These are phyloP conservation scores for Papilio machaon DNA, from an alignment of 1,140 invertebrate species.

Conservation along the genomic window DNA sequence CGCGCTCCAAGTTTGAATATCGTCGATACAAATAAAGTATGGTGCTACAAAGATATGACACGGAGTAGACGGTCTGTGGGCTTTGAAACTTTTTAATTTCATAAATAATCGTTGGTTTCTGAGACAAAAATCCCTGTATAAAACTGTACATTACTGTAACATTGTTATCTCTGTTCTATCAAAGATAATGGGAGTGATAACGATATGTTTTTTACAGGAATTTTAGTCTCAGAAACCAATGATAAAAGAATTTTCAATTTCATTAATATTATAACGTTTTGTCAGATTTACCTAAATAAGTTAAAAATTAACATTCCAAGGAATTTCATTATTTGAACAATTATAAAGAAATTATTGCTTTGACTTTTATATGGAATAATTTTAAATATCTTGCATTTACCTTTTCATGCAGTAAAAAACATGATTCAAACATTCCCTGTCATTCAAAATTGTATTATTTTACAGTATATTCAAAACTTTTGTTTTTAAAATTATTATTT, in stretches of 20 bases:
- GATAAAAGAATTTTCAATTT: too few species aligned
- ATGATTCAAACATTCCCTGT: conserved; percentile 41
- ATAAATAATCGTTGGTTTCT: background rate
- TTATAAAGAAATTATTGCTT: background rate
- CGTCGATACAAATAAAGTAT: conserved; percentile 13
- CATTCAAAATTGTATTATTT: conserved; percentile 42
- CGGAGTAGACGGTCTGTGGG: conserved; percentile 9
- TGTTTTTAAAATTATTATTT: conserved; percentile 40
- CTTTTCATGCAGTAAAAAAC: background rate
- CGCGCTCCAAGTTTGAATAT: conserved; percentile 4
- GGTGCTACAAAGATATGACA: conserved; percentile 28
- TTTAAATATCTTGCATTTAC: conserved; percentile 27
- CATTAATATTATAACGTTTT: background rate
- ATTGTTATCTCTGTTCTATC: too few species aligned
- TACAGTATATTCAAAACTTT: conserved; percentile 38
- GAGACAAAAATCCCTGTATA: too few species aligned
- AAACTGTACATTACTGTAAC: too few species aligned
- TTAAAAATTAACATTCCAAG: conserved; percentile 23
- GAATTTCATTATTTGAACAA: background rate
- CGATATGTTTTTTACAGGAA: too few species aligned
- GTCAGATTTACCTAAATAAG: background rate
- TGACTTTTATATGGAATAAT: too few species aligned
- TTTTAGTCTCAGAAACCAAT: too few species aligned
- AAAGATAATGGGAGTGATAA: too few species aligned
- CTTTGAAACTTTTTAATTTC: background rate